Conservation (phyloP, 2,113 vertebrate species). For the Pyrgilauda ruficollis region DNA sequence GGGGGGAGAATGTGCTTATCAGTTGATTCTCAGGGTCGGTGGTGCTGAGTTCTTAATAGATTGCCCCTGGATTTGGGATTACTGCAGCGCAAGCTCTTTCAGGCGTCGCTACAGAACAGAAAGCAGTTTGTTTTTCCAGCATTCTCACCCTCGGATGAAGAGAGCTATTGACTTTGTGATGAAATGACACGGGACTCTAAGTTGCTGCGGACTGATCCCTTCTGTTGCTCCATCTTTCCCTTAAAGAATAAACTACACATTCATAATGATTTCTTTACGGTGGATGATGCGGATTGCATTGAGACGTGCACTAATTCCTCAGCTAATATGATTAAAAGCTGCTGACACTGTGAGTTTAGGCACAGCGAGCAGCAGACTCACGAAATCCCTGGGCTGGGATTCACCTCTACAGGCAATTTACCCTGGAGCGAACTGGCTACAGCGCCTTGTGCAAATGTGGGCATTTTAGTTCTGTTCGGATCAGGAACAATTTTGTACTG, state of each 20-base stretch:
- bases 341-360: constrained; percentile 10
- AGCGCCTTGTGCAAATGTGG: neutral
- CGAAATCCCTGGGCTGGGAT: neutral
- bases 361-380: neutral
- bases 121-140: constrained; percentile 67
- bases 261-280: constrained; percentile 40
- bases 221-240: constrained; percentile 11
- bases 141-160: constrained; percentile 34
- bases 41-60: constrained; percentile 74
- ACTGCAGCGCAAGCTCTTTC: constrained; percentile 52
- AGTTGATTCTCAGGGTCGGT: constrained; percentile 72
- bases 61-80: constrained; percentile 74
- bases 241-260: constrained; percentile 18
- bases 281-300: neutral
- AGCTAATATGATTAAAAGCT: constrained; percentile 46
- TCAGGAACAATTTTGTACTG: neutral
- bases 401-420: neutral
- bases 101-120: constrained; percentile 60
- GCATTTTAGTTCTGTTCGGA: neutral
- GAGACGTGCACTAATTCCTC: constrained; percentile 15
- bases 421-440: neutral
- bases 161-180: constrained; percentile 74
- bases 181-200: constrained; percentile 61
- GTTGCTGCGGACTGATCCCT: constrained; percentile 31
- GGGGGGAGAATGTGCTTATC: constrained; percentile 70